Evolutionary conservation across 2,888 invertebrate species (phyloP).

Genomic region (Emmelina monodactyla): DNA sequence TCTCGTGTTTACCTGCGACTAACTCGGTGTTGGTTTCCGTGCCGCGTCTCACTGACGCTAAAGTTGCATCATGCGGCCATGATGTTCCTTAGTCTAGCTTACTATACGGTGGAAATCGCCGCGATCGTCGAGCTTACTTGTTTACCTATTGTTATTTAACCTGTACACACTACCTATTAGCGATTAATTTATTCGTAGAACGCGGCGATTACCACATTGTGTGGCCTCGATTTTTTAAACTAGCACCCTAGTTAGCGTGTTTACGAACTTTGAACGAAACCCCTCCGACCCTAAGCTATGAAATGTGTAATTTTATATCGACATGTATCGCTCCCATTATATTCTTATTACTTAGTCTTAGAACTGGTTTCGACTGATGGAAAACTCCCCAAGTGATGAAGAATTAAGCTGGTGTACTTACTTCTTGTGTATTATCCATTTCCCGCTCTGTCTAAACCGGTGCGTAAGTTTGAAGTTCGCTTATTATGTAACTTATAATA

Average conservation of each 20-base stretch:
- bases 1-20: too few relatives aligned
- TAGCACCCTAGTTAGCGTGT: constrained; percentile 28
- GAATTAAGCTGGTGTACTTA: too few relatives aligned
- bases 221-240: constrained; percentile 63
- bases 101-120: constrained; percentile 31
- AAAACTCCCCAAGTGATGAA: not conserved
- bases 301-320: constrained; percentile 53
- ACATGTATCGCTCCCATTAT: constrained; percentile 12
- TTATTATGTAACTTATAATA: constrained; percentile 29
- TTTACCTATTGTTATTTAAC: not conserved
- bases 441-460: too few relatives aligned
- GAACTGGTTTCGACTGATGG: constrained; percentile 11
- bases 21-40: constrained; percentile 19
- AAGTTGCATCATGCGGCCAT: constrained; percentile 63
- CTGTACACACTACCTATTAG: too few relatives aligned
- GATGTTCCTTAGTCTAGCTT: constrained; percentile 47
- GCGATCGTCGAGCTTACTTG: constrained; percentile 22
- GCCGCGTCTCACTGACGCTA: constrained; percentile 31
- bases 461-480: too few relatives aligned
- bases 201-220: constrained; percentile 34
- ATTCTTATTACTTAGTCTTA: constrained; percentile 27
- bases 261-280: constrained; percentile 22
- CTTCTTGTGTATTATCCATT: too few relatives aligned
- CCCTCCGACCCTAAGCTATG: constrained; percentile 51
- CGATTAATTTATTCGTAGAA: too few relatives aligned